Conservation (phyloP, 2,888 invertebrate genomes). For the Zygothrica quintamaculata region DNA sequence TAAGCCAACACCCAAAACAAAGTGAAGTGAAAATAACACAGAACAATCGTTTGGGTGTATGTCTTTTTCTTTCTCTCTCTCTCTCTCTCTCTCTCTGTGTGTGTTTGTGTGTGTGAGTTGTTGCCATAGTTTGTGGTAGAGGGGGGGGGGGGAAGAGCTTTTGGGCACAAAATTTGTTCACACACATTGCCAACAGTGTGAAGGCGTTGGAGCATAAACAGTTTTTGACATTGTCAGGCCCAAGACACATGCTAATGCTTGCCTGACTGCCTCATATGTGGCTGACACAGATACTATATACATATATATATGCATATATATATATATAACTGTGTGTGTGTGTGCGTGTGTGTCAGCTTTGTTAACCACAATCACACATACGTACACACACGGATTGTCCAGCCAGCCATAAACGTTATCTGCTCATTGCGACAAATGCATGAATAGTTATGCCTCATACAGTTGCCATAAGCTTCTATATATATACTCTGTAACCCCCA, state of each 20-base stretch:
- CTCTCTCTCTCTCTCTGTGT: too few species aligned
- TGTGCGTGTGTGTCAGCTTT: constrained; percentile 27
- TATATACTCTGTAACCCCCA: constrained; percentile 40
- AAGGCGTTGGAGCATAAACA: constrained; percentile 78
- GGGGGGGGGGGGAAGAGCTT: background rate
- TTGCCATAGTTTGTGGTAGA: background rate
- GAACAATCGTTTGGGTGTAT: constrained; percentile 36
- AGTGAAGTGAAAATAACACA: constrained; percentile 61
- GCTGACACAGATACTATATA: constrained; percentile 9
- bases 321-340: constrained; percentile 18
- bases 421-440: constrained; percentile 71
- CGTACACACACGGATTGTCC: constrained; percentile 59
- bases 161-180: constrained; percentile 21
- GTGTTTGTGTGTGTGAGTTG: too few species aligned
- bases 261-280: constrained; percentile 22
- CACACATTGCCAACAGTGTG: constrained; percentile 66
- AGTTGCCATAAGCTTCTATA: constrained; percentile 4
- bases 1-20: constrained; percentile 78
- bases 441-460: constrained; percentile 59
- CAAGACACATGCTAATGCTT: constrained; percentile 76
- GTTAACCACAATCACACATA: too few species aligned
- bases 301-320: too few species aligned
- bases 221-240: constrained; percentile 78
- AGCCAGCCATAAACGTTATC: constrained; percentile 77
- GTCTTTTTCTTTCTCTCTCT: too few species aligned